Evolutionary conservation across 2,113 vertebrate genomes (phyloP).

Genomic region (Oryctolagus cuniculus): DNA sequence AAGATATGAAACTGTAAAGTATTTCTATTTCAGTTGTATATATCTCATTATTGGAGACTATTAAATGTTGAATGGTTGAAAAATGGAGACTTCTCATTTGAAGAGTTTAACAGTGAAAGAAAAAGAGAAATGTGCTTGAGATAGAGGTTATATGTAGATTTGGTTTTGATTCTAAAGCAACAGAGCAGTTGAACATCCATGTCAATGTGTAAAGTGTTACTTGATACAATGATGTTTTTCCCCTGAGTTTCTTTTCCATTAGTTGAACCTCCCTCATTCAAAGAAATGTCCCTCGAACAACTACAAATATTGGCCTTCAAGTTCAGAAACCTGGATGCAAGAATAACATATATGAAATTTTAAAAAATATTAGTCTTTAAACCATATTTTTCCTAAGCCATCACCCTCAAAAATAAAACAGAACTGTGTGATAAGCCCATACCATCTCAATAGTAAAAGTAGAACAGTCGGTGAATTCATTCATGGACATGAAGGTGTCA

Average conservation of each 20-base stretch:
- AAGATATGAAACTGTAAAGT: slow-evolving; percentile 14
- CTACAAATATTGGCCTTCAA: not conserved
- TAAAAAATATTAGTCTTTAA: not conserved
- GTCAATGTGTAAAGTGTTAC: not conserved
- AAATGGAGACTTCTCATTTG: not conserved
- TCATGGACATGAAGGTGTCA: no score
- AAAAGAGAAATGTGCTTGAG: slow-evolving; percentile 13
- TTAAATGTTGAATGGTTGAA: not conserved
- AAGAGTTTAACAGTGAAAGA: slow-evolving; percentile 1
- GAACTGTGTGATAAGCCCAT: no score
- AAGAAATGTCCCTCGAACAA: slow-evolving; percentile 4
- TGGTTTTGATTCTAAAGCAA: slow-evolving; percentile 36
- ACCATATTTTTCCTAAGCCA: no score
- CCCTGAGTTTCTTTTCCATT: not conserved
- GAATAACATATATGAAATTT: not conserved
- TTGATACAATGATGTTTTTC: not conserved
- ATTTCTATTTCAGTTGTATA: slow-evolving; percentile 11
- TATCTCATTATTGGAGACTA: not conserved
- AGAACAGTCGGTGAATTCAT: no score
- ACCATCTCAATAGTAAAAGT: no score
- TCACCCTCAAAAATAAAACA: no score
- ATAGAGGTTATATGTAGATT: not conserved
- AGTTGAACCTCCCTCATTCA: not conserved
- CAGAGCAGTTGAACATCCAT: not conserved
- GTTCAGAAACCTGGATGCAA: not conserved